Evolutionary conservation across 2,888 invertebrate species (phyloP), one percentile per base, ranked within the genome.

Genomic region (Leptopilina syphax): DNA sequence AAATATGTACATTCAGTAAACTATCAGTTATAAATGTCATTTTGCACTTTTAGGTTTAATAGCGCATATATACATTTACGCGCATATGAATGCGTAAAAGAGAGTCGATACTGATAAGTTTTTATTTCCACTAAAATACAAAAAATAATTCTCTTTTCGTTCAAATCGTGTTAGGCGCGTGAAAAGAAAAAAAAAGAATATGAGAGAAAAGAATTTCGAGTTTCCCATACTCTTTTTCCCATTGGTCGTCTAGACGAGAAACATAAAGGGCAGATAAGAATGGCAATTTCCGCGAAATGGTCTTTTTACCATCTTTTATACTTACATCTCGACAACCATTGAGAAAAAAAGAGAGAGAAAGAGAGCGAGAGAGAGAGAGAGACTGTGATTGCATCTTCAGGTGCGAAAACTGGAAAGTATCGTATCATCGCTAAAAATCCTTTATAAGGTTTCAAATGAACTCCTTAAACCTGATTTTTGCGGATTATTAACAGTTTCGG

Each of bases 231-330:
- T 41, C 12, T 10, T 50, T 10, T 3, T 34, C 27, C 9, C 24
- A 50, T 54, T 73, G 57, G 73, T 73, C 73, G 73, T 73, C 73
- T 73, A 73, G 73, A 73, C 73, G 73, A 73, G 73, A 34, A n/a
- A 54, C 34, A 73, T 73, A 57, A 77, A 79, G 68, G 73, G 66
- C 57, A 83, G 81, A 83, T 83, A 83, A 83, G 83, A 77, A 80
- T 73, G 65, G 82, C 79, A 81, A 82, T 83, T 83, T 83, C 78
- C 82, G 68, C 68, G 82, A 78, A 81, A 82, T 81, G 83, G 83
- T 81, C 83, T 82, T 81, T 83, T 83, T 82, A 81, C 82, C 76
- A 79, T 83, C 81, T 79, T 81, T 80, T 77, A 77, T 65, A 77
- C 60, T 76, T 78, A 77, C 18, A 78, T 68, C 57, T 27, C 18